These are phyloP conservation scores for Euzophera pinguis DNA, from an alignment of 2,888 invertebrate species.

Conservation along the genomic window DNA sequence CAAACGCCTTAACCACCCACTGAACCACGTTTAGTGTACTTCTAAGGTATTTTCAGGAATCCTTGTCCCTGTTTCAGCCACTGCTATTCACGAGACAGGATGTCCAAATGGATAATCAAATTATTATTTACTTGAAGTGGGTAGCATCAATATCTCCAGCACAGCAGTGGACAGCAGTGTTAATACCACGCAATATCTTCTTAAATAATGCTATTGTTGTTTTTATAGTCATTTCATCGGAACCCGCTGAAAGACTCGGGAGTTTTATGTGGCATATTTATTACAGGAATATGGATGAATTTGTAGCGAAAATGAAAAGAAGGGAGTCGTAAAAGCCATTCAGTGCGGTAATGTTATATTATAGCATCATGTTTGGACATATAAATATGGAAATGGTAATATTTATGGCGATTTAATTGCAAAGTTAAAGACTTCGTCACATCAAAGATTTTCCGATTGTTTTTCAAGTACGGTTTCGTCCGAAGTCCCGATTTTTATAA, in stretches of 20 bases:
- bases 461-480: no score
- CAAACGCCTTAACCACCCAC: no score
- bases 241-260: neutral
- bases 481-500: no score
- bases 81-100: no score
- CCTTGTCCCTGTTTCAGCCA: no score
- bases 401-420: neutral
- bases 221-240: neutral
- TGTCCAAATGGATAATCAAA: no score
- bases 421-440: no score
- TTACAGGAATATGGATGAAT: neutral
- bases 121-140: no score
- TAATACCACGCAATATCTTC: neutral
- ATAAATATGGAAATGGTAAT: neutral
- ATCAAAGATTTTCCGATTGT: no score
- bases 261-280: slow-evolving; percentile 2
- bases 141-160: no score
- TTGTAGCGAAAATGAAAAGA: neutral
- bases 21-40: no score
- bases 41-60: no score
- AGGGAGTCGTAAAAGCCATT: neutral
- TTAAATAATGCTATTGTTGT: neutral
- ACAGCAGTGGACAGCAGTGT: neutral
- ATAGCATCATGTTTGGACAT: neutral
- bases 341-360: neutral